Evolutionary conservation across 1,140 invertebrate genomes (phyloP), one percentile per base, ranked within the genome.

Genomic region (Brachionus sp.): DNA sequence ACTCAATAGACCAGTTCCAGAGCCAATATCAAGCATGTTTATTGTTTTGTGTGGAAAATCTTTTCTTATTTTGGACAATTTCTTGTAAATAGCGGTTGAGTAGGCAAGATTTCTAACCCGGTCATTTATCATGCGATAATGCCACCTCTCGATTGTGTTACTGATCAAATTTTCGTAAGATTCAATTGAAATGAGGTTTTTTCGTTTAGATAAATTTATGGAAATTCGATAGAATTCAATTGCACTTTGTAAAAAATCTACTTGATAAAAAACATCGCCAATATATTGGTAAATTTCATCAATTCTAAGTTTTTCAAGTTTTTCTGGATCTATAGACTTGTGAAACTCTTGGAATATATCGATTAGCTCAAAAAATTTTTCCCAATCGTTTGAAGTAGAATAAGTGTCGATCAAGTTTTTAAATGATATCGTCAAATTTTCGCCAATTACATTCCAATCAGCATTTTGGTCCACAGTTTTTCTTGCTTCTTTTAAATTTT

Each of bases 101-200:
- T 80, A 80, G 13, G 77, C 77, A 10, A 80, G 13, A 44, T 80
- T 80, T 39, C 77, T 37, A 5, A 57, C 62, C 12, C 39, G 33
- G 13, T 80, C 77, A 44, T 80, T 80, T 29, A 80, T 57, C 77
- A 80, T 80, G 5, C 77, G 23, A 37, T 80, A 80, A 42, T 80
- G 77, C 77, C 77, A 80, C 42, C 62, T 57, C 10, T 80, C 77
- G 13, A 80, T 80, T 3, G 25, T 23, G 33, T 62, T 37, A 80
- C 57, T 80, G 5, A 80, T 57, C 19, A 80, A 66, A 80, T 80
- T 75, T 75, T 75, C 70, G 44, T 19, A 75, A 25, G 70, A 75
- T 46, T 75, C 70, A 25, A 75, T 75, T 25, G 70, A 29, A 46
- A 23, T 19, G 19, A 75, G 23, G 13, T 75, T 75, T 35, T 19